Evolutionary conservation across 2,888 invertebrate species (phyloP), one percentile per base, ranked within the genome.

Genomic region (Lasioglossum villosulum): DNA sequence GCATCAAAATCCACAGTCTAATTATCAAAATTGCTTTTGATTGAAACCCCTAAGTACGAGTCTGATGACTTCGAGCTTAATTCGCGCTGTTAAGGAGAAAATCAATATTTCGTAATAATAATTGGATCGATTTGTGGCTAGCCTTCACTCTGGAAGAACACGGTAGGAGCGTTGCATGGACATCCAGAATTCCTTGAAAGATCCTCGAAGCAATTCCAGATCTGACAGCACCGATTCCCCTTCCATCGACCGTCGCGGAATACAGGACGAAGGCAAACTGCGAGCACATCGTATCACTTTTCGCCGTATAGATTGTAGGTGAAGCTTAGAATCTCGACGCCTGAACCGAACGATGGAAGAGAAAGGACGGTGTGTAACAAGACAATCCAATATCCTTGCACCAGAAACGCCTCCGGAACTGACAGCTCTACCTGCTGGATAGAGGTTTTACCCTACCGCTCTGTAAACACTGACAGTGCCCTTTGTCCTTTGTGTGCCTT

Each of bases 361-460:
- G 82, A 75, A 80, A 80, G 86, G 80, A 80, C 81, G 88, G 77
- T 88, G 87, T 82, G 89, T 90, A 90, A 91, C 89, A 89, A 87
- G 92, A 92, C 91, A 91, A 92, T 92, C 91, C 88, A 92, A 92
- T 92, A 92, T 90, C 87, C 89, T 77, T 84, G 80, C 84, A 76
- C 81, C 76, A 77, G 83, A 83, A 82, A 84, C 87, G 84, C 87
- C 85, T 83, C 83, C 82, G 45, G 83, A 83, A 84, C 76, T 85
- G 89, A 87, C 90, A 87, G 82, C 84, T 82, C 78, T 78, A 77
- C 79, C 82, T 82, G 73, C 86, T 86, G 83, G 83, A 84, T 86
- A 84, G 83, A 89, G 86, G 86, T 88, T 82, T 90, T 89, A 89
- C 84, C 86, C 77, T 86, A 75, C 82, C 77, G 75, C 83, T 84